Percentiles rank a stretch among this genome's conserved stretches.
phyloP scores from a whole-genome alignment of 2,888 invertebrate species.

The Diarsia mendica region DNA sequence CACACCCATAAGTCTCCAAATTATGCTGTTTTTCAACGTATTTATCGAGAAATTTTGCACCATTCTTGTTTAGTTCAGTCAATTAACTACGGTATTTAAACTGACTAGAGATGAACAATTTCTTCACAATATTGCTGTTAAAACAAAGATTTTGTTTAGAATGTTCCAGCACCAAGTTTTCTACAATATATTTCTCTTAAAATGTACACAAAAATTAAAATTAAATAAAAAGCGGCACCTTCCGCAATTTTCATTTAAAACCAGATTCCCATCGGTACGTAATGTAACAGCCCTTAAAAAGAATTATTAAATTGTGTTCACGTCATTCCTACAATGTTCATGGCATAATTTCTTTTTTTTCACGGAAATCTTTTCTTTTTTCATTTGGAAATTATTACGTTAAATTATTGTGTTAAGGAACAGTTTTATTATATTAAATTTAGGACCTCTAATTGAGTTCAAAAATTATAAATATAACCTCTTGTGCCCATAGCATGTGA shows the following conservation, averaged over 20 bases:
- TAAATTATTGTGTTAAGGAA: slow-evolving; percentile 31
- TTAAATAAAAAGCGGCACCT: slow-evolving; percentile 22
- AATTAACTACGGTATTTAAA: background rate
- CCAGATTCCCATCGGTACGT: slow-evolving; percentile 59
- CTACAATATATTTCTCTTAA: background rate
- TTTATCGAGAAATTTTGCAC: background rate
- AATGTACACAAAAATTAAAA: slow-evolving; percentile 31
- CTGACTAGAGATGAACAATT: background rate
- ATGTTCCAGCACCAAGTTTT: background rate
- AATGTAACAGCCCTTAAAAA: slow-evolving; percentile 57
- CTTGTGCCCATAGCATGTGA: background rate
- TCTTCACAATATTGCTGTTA: background rate
- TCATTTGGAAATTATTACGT: slow-evolving; percentile 27
- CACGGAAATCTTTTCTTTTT: slow-evolving; percentile 33
- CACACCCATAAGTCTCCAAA: background rate
- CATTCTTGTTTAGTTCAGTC: background rate
- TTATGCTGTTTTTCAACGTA: background rate
- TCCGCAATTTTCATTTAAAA: slow-evolving; percentile 58
- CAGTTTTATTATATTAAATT: slow-evolving; percentile 41
- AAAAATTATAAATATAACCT: background rate
- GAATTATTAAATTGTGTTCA: slow-evolving; percentile 65
- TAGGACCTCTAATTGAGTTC: background rate
- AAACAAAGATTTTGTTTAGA: background rate
- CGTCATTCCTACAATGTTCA: slow-evolving; percentile 48
- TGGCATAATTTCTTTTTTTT: slow-evolving; percentile 55